Evolutionary conservation across 1,140 invertebrate species (phyloP), one percentile per base, ranked within the genome.

Genomic region (Apis mellifera): DNA sequence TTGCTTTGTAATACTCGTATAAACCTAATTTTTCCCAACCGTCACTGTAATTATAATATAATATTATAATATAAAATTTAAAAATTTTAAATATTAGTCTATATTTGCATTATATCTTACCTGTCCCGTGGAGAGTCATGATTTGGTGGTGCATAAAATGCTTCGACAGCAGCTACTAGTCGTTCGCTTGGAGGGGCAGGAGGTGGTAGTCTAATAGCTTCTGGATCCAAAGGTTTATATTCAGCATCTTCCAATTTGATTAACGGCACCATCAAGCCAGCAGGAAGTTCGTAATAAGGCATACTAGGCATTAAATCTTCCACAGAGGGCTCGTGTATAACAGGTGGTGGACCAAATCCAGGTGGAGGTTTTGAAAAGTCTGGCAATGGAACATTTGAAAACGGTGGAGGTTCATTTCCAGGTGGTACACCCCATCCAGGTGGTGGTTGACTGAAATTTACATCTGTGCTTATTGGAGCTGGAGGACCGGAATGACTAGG

Each of bases 21-120:
- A 99, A 94, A 80, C 98, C 98, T 89, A 99, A 94, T 93, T 99
- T 98, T 92, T 99, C 99, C 99, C 99, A 99, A 62, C 99, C 99
- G 92, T 99, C 98, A 94, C 98, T 98, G 90, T 42, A 86, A 82
- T 21, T 42, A 42, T 5, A 42, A 76, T 9, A 55, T 52, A 32
- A 21, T 4, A 64, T 81, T n/a, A 50, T 8, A 19, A 48, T 60
- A 68, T 52, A 66, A 80, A 70, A 23, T 13, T n/a, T 26, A 50
- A 5, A 57, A 42, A 48, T 76, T 59, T 52, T 9, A 48, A 71
- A 17, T 52, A 0, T 17, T 66, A 62, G 48, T 59, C n/a, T 7
- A 55, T 48, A 2, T 64, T 74, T 81, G 11, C 26, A 13, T 73
- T 60, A 65, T 54, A 57, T 78, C 94, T 95, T 94, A 98, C 98